These are phyloP conservation scores for Cyrtonyx montezumae DNA, from an alignment of 2,113 vertebrate species.

Conservation along the genomic window DNA sequence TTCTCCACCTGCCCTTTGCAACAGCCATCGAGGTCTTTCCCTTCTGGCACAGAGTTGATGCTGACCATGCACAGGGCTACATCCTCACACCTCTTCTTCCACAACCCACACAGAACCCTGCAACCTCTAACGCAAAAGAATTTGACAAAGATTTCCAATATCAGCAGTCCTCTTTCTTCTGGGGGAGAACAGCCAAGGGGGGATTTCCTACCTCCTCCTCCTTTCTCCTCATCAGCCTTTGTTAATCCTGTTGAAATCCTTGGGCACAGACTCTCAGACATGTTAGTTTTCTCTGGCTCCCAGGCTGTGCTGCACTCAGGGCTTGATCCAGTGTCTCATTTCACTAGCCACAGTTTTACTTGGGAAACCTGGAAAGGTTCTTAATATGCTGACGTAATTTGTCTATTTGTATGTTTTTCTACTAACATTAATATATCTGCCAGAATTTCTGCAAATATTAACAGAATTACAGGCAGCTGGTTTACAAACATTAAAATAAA, in stretches of 20 bases:
- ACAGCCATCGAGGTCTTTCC: neutral
- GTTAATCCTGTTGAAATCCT: neutral
- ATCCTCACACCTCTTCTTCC: neutral
- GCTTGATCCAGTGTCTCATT: constrained; percentile 12
- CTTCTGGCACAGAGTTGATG: neutral
- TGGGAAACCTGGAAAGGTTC: neutral
- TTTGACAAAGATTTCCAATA: neutral
- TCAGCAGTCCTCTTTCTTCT: neutral
- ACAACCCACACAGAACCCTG: neutral
- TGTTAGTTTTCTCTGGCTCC: neutral
- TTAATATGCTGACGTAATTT: neutral
- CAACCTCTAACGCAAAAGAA: neutral
- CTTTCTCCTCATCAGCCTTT: neutral
- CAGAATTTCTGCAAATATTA: neutral
- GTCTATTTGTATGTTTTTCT: neutral
- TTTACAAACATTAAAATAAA: constrained; percentile 11
- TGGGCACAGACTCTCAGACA: neutral
- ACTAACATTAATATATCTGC: neutral
- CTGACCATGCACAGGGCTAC: neutral
- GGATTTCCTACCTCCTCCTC: neutral
- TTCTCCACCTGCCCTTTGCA: neutral
- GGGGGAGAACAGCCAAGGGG: neutral
- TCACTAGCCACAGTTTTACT: neutral
- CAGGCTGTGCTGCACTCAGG: neutral
- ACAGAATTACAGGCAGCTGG: neutral